Base-by-base conservation (phyloP, 1,140 invertebrate genomes). In the Pogonomyrmex barbatus region DNA sequence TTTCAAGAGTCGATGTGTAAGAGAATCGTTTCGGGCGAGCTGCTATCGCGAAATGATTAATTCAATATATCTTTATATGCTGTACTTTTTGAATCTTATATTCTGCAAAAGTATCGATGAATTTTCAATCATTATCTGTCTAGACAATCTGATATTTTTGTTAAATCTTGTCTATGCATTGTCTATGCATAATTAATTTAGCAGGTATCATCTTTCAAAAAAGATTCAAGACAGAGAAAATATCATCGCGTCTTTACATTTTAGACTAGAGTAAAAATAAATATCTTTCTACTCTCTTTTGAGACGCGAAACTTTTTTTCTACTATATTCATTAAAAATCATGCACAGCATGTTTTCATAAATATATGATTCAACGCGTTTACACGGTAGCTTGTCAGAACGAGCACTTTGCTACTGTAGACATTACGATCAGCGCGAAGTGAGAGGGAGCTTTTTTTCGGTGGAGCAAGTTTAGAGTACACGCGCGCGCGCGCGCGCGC, bases 81-180 rank as follows among this genome's bases (percentile, higher is more conserved):
- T 30, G 73, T 30, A 60, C 14, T 76, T 42, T 60, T 2, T 58
- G 8, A 75, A 45, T 75, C 6, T 60, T 76, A 36, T 45, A 58
- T 45, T 12, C 54, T 33, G 36, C 10, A 2, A 30, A 60, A 76
- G 8, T 45, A 30, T 4, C n/a, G 10, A 45, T 45, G 24, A 76
- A 76, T 76, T 56, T 76, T 76, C 8, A 76, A 76, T 76, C 39
- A 14, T 8, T n/a, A 2, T 60, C 73, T 76, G n/a, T 76, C 36
- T 58, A 76, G 73, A 76, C 54, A 45, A 60, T 60, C 8, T 12
- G 8, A 60, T 76, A 76, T 76, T 76, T 76, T 76, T 24, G 12
- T 76, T 17, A 24, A 24, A 45, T 2, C 9, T 60, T 42, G 2
- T 76, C 4, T 39, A 12, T 60, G 6, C 54, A 47, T n/a, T 42